Evolutionary conservation across 2,113 vertebrate genomes (phyloP).

Genomic region (Callaeas wilsoni): DNA sequence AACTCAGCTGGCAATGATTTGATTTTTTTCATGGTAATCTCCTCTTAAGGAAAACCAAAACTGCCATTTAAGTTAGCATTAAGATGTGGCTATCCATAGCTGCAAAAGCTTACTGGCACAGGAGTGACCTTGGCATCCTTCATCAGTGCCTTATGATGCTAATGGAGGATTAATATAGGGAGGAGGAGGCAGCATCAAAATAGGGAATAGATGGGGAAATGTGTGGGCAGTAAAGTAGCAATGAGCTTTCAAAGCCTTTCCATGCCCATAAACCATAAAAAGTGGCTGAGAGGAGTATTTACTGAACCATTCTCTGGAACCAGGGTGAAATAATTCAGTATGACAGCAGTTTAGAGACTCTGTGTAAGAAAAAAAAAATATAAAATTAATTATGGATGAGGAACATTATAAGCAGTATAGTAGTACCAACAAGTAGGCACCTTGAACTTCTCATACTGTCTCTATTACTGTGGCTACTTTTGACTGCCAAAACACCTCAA

Average conservation of each 20-base stretch:
- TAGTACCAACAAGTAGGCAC: background rate
- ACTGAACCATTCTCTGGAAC: constrained; percentile 5
- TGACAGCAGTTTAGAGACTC: background rate
- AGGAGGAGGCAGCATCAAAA: background rate
- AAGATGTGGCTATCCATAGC: background rate
- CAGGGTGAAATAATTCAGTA: constrained; percentile 3
- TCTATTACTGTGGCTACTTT: background rate
- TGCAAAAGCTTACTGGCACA: background rate
- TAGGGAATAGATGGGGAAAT: background rate
- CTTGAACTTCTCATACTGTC: background rate
- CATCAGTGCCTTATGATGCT: background rate
- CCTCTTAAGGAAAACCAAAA: background rate
- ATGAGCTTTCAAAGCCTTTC: background rate
- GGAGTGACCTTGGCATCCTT: constrained; percentile 38
- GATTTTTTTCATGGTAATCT: background rate
- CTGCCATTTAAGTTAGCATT: background rate
- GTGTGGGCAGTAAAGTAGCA: constrained; percentile 17
- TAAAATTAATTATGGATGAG: background rate
- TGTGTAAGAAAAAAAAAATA: background rate
- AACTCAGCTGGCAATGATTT: background rate
- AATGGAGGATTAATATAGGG: background rate
- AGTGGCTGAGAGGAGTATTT: background rate
- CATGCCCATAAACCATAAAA: constrained; percentile 3
- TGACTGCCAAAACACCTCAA: background rate
- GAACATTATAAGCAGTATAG: background rate